These are phyloP conservation scores for Enteromius radiatus DNA, from an alignment of 2,797 vertebrate genomes.

Conservation along the genomic window DNA sequence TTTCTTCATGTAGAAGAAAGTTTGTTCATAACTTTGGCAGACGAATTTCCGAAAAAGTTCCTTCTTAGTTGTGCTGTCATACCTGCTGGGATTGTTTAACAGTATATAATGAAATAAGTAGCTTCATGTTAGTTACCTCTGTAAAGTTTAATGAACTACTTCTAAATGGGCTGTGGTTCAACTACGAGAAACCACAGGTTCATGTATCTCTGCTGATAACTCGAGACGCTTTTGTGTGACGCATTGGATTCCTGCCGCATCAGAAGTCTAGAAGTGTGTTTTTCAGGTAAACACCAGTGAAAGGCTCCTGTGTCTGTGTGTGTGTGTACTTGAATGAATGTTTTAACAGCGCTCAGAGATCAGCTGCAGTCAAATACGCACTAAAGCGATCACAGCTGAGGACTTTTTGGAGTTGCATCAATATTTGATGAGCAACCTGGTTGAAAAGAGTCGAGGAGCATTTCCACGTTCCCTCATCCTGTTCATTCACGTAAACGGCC, in stretches of 20 bases:
- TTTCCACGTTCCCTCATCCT: conserved; percentile 56
- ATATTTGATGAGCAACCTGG: conserved; percentile 67
- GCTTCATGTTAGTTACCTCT: background rate
- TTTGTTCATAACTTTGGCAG: background rate
- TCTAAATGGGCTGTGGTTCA: background rate
- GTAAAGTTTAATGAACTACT: background rate
- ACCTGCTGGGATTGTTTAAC: background rate
- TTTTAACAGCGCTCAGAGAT: conserved; percentile 45
- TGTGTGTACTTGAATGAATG: conserved; percentile 14
- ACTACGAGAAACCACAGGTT: background rate
- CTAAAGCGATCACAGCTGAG: conserved; percentile 52
- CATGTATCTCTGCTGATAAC: background rate
- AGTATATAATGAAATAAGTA: background rate
- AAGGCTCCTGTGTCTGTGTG: background rate
- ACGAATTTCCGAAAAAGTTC: background rate
- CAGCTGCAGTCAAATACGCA: conserved; percentile 36
- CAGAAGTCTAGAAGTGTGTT: background rate
- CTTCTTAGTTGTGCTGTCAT: background rate
- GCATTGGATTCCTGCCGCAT: background rate
- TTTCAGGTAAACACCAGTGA: conserved; percentile 40
- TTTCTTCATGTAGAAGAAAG: too few species aligned
- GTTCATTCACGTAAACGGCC: conserved; percentile 57
- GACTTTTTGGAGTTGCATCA: conserved; percentile 59
- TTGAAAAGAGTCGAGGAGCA: conserved; percentile 59
- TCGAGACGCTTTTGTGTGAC: background rate